Evolutionary conservation across 2,797 vertebrate species (phyloP), one percentile per base, ranked within the genome.

Genomic region (Cheirogaleus major): DNA sequence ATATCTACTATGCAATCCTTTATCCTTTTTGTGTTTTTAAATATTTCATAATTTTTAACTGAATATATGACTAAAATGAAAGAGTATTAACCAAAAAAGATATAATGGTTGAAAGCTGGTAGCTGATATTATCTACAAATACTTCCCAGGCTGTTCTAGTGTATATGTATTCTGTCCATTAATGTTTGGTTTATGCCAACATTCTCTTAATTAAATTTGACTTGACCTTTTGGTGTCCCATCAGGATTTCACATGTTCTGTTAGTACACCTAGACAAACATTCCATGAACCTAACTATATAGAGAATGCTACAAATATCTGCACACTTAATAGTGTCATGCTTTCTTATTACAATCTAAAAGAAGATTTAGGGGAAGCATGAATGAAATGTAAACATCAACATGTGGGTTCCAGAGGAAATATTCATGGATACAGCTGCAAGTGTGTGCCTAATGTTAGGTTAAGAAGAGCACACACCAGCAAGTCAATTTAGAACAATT

Each of bases 11-110:
- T 70, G 27, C 78, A n/a, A 67, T 82, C 73, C 8, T 88, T 69
- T 69, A 35, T 73, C 9, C 7, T 70, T 85, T 45, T 45, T 93
- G 45, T 67, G 17, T 61, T 67, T 84, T 82, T 22, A 67, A 84
- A 32, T 73, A 75, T 91, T 86, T 92, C 15, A 57, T 70, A 87
- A 69, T 76, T 82, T 57, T 61, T 87, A 93, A 69, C 43, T n/a
- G 27, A 95, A 63, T 50, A 85, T 88, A 23, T 91, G 55, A 90
- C 35, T 48, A 80, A 83, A 32, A 11, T n/a, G 4, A 70, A 89
- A 89, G 22, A 50, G 75, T 76, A 59, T 72, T 70, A 92, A 45
- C 57, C 57, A 80, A 69, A 92, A 67, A n/a, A 85, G 30, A 93
- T 25, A 87, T 11, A 23, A 61, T 30, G 35, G 22, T 76, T 82